Base-by-base conservation (phyloP, 2,113 vertebrate species). In the Sceloporus undulatus region DNA sequence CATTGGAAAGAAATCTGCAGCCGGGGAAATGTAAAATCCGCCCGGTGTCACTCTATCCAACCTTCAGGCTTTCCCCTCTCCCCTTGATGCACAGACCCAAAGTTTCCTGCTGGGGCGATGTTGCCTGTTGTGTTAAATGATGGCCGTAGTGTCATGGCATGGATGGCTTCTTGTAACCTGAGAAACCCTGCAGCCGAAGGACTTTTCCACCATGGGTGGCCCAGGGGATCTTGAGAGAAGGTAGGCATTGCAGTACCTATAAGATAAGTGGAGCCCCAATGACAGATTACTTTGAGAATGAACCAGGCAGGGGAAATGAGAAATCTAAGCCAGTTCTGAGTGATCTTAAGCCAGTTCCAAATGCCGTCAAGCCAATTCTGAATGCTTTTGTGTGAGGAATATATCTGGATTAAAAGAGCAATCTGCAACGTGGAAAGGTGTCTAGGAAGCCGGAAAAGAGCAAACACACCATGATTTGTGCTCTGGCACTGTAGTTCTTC, bases 1-100 rank as follows among this genome's bases (percentile, higher is more conserved):
- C 98, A 98, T 95, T 98, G 98, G 98, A 96, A 92, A 91, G 97
- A 98, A 82, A 97, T 96, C 97, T 97, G 96, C 91, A 90, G 87
- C n/a, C 92, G 48, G 48, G 96, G 96, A 0, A 97, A 96, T 59
- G 94, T 94, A 91, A 98, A 98, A 92, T 96, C 94, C 0, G 95
- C 95, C 0, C 88, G 88, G 62, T 98, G 98, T 98, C 98, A 98
- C 91, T 9, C 13, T 34, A 92, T 98, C 89, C 96, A 93, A 52
- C 94, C 97, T 3, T 84, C 93, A 3, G 23, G 0, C 27, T 52
- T 62, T 84, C 90, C 85, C 0, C 38, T 38, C 10, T 56, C 13
- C 40, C 88, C 88, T 74, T 79, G 79, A 83, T 0, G 48, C 2
- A 0, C 1, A n/a, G 25, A 9, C 25, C 29, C 14, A 14, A 0